phyloP scores from a whole-genome alignment of 2,113 vertebrate genomes.

The Arenaria interpres region DNA sequence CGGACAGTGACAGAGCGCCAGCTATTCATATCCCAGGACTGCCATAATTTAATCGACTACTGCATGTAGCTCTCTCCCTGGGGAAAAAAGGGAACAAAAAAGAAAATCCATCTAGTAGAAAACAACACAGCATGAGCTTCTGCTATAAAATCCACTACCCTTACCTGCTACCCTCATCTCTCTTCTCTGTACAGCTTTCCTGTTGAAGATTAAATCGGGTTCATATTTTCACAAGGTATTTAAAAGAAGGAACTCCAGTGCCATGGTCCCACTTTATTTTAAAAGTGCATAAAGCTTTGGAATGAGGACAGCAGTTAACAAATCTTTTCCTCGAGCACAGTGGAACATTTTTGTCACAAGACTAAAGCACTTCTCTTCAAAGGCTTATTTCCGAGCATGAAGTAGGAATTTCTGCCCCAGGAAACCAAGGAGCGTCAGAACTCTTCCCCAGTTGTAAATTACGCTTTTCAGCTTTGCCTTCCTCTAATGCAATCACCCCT shows the following conservation, averaged over 20 bases:
- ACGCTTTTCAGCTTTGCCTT: not conserved
- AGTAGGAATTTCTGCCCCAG: slow-evolving; percentile 42
- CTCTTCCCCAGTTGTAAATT: not conserved
- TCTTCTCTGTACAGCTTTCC: not conserved
- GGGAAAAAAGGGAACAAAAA: not conserved
- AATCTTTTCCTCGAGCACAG: not conserved
- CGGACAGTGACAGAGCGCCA: not conserved
- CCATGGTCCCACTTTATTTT: not conserved
- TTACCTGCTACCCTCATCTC: not conserved
- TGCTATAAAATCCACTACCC: not conserved
- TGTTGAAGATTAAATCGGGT: not conserved
- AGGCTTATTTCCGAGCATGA: not conserved
- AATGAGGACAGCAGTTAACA: slow-evolving; percentile 22
- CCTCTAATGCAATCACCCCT: not conserved
- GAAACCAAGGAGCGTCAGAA: not conserved
- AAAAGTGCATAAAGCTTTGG: not conserved
- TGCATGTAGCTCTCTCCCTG: not conserved
- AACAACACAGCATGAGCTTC: not conserved
- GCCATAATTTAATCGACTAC: not conserved
- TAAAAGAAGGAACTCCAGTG: not conserved
- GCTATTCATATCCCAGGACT: not conserved
- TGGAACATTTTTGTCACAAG: slow-evolving; percentile 24
- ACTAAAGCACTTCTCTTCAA: slow-evolving; percentile 29
- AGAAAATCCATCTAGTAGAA: not conserved
- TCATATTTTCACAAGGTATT: not conserved